phyloP scores from a whole-genome alignment of 2,113 vertebrate species.

The Isichthys henryi region DNA sequence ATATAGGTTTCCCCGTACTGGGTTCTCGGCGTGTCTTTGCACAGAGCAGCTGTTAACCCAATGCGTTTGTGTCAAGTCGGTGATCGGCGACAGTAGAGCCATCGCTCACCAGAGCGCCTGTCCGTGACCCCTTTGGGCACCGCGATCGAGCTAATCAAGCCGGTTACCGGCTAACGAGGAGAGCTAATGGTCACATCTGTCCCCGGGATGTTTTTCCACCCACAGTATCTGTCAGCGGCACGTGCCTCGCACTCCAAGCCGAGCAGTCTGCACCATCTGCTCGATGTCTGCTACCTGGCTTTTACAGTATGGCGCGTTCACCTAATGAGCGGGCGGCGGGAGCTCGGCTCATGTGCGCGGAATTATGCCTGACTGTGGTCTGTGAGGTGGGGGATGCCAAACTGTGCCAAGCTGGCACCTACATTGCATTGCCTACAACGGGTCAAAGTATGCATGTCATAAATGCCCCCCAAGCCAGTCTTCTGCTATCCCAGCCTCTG shows the following conservation, averaged over 20 bases:
- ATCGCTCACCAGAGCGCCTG: background rate
- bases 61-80: background rate
- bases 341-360: background rate
- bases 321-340: constrained; percentile 17
- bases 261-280: constrained; percentile 36
- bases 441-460: background rate
- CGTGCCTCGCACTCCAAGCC: constrained; percentile 16
- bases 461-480: background rate
- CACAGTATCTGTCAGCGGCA: constrained; percentile 22
- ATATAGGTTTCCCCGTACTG: background rate
- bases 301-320: constrained; percentile 23
- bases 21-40: background rate
- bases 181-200: constrained; percentile 33
- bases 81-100: background rate
- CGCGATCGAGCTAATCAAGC: constrained; percentile 11
- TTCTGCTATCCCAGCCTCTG: background rate
- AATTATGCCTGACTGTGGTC: background rate
- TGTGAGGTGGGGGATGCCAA: background rate
- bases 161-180: constrained; percentile 11
- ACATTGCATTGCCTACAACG: background rate
- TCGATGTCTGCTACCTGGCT: constrained; percentile 25
- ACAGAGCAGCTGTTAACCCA: background rate
- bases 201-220: constrained; percentile 12
- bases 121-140: background rate
- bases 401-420: background rate